Conservation (phyloP, 2,888 invertebrate species). For the Lasius platythorax region DNA sequence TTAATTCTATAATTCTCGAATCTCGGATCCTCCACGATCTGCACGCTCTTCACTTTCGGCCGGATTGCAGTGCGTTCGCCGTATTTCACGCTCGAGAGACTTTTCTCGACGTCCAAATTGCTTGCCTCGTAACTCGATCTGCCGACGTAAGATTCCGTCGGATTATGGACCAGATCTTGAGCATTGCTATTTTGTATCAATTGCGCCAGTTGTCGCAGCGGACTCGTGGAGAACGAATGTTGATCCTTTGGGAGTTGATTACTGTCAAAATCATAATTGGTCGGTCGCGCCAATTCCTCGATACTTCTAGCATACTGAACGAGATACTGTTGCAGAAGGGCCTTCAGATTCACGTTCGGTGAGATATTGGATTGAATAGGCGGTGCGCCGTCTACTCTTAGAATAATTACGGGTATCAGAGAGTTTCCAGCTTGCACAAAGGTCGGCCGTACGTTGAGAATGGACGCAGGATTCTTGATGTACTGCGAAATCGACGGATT, state of each 20-base stretch:
- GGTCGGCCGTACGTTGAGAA: slow-evolving; percentile 83
- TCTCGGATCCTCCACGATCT: slow-evolving; percentile 82
- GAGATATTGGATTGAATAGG: slow-evolving; percentile 78
- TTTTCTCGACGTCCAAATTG: slow-evolving; percentile 44
- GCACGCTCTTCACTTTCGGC: slow-evolving; percentile 82
- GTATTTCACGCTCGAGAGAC: slow-evolving; percentile 53
- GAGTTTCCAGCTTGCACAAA: slow-evolving; percentile 84
- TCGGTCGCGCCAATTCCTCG: slow-evolving; percentile 73
- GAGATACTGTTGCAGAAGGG: slow-evolving; percentile 82
- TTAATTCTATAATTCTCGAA: slow-evolving; percentile 73
- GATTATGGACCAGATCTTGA: slow-evolving; percentile 40
- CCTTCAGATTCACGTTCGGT: slow-evolving; percentile 83
- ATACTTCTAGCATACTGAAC: slow-evolving; percentile 81
- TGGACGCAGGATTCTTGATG: slow-evolving; percentile 83
- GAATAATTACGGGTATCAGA: slow-evolving; percentile 83
- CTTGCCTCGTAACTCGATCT: slow-evolving; percentile 68
- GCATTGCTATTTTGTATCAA: slow-evolving; percentile 74
- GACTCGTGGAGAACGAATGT: slow-evolving; percentile 62
- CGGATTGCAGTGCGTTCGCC: slow-evolving; percentile 64
- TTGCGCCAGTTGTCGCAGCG: slow-evolving; percentile 79
- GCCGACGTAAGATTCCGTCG: slow-evolving; percentile 57
- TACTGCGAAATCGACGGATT: slow-evolving; percentile 85
- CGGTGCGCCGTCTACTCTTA: slow-evolving; percentile 82
- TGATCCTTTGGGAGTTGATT: slow-evolving; percentile 46
- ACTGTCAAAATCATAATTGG: slow-evolving; percentile 74